Evolutionary conservation across 2,888 invertebrate species (phyloP).

Genomic region (Hirudinaria manillensis): DNA sequence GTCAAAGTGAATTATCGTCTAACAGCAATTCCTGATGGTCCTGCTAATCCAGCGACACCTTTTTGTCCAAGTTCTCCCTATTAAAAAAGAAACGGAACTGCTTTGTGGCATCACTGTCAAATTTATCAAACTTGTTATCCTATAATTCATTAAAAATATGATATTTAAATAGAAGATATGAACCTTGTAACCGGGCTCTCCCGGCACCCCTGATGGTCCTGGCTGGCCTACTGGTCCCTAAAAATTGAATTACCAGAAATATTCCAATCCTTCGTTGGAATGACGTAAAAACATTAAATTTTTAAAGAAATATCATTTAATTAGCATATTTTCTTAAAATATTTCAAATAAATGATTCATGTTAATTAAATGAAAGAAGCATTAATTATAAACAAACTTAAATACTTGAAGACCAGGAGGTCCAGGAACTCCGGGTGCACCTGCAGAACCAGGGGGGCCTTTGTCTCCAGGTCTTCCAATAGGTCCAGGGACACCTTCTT

Average conservation of each 20-base stretch:
- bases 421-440: constrained; percentile 59
- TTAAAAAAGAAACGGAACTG: background rate
- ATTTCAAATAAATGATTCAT: too few relatives aligned
- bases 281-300: too few relatives aligned
- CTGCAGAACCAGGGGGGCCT: constrained; percentile 65
- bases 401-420: constrained; percentile 32
- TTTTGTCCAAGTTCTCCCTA: constrained; percentile 34
- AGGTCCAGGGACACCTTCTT: constrained; percentile 35
- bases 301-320: background rate
- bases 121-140: background rate
- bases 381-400: constrained; percentile 18
- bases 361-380: background rate
- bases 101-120: background rate
- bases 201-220: constrained; percentile 25
- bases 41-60: constrained; percentile 31
- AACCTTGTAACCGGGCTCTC: constrained; percentile 32
- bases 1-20: constrained; percentile 9
- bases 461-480: constrained; percentile 39
- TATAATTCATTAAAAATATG: background rate
- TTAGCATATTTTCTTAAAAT: background rate
- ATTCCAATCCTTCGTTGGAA: background rate
- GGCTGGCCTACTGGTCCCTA: constrained; percentile 29
- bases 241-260: constrained; percentile 2
- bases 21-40: constrained; percentile 31
- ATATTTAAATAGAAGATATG: background rate